Conservation (phyloP, 2,797 vertebrate species). For the Paguma larvata region DNA sequence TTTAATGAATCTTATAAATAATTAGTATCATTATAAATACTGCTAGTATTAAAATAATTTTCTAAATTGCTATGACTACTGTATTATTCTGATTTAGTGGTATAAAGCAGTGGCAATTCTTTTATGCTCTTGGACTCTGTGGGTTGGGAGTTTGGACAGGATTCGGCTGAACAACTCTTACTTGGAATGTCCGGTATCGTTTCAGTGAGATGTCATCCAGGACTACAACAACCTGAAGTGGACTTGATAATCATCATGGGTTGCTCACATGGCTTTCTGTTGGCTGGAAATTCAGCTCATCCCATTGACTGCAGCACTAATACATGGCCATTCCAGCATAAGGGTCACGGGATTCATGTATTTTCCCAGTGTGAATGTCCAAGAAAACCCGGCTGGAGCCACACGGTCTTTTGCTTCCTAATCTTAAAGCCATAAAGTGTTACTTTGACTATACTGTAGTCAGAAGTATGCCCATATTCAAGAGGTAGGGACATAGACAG, state of each 20-base stretch:
- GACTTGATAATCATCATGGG: background rate
- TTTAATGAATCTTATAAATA: background rate
- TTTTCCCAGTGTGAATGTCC: background rate
- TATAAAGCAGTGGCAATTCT: background rate
- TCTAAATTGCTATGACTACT: background rate
- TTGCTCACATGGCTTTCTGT: background rate
- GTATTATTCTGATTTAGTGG: background rate
- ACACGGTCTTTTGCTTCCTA: background rate
- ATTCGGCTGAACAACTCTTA: fast-evolving
- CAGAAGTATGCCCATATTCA: background rate
- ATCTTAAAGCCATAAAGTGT: background rate
- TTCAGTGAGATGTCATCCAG: background rate
- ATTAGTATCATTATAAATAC: background rate
- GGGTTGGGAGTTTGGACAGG: background rate
- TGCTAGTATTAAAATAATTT: background rate
- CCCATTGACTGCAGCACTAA: background rate
- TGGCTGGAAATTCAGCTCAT: background rate
- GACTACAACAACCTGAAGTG: background rate
- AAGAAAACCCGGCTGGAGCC: background rate
- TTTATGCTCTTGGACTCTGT: background rate
- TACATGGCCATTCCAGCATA: background rate
- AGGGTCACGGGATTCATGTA: background rate
- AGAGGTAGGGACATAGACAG: background rate
- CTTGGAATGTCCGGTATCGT: background rate
- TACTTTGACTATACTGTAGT: background rate